These are phyloP conservation scores for Venturia canescens DNA, from an alignment of 1,140 invertebrate genomes.

Conservation along the genomic window DNA sequence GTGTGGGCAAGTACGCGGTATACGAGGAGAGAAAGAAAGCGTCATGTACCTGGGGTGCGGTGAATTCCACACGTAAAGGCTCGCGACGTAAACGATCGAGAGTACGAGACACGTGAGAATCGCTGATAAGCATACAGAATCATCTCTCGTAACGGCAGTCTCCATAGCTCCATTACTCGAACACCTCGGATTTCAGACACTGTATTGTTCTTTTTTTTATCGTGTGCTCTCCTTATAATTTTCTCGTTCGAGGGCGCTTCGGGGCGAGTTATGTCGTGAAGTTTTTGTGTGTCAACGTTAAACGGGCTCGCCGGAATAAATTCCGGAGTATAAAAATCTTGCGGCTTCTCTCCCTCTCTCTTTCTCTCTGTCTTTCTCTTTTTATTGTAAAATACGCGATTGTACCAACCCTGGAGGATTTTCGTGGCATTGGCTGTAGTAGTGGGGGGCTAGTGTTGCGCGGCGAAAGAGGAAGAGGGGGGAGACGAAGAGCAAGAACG, in stretches of 20 bases:
- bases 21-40: conserved; percentile 12
- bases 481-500: background rate
- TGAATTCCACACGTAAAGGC: conserved; percentile 89
- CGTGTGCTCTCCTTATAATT: conserved; percentile 39
- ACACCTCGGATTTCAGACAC: background rate
- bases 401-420: conserved; percentile 4
- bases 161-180: conserved; percentile 72
- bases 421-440: conserved; percentile 19
- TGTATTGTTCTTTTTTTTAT: background rate
- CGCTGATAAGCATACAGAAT: conserved; percentile 67
- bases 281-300: background rate
- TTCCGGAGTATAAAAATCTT: conserved; percentile 1
- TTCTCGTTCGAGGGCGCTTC: conserved; percentile 4
- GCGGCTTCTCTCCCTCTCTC: too few species aligned
- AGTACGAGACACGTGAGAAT: conserved; percentile 83
- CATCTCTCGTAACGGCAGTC: conserved; percentile 61
- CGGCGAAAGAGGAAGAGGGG: background rate
- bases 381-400: background rate
- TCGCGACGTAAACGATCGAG: conserved; percentile 87
- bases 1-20: background rate
- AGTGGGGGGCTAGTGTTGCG: conserved; percentile 42
- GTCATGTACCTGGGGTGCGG: conserved; percentile 82
- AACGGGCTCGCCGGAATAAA: background rate
- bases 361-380: too few species aligned
- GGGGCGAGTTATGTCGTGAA: too few species aligned